Conservation (phyloP, 2,113 vertebrate genomes). For the Pithys albifrons region DNA sequence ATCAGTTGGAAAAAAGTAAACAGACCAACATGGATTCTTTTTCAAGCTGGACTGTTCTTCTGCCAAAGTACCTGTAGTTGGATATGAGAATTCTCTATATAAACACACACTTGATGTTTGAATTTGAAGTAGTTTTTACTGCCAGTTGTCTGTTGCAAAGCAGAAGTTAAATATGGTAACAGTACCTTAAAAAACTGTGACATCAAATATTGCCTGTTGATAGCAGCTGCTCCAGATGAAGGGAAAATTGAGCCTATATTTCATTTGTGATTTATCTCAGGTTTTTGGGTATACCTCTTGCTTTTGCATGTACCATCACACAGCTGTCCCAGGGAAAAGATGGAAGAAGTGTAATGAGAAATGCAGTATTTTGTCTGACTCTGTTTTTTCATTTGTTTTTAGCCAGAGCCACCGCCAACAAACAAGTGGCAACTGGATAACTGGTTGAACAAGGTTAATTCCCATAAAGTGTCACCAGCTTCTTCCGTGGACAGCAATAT, state of each 20-base stretch:
- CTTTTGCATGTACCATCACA: neutral
- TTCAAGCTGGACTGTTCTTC: neutral
- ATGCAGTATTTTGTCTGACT: neutral
- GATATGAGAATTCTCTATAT: rapidly evolving
- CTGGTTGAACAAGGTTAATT: conserved; percentile 95
- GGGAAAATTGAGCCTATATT: neutral
- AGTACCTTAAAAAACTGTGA: neutral
- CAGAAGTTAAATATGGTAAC: neutral
- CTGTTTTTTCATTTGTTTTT: conserved; percentile 20
- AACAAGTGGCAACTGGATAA: conserved; percentile 99
- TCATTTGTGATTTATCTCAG: neutral
- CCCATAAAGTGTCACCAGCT: conserved; percentile 89
- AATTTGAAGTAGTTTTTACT: neutral
- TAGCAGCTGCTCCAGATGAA: neutral
- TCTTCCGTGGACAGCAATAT: conserved; percentile 93
- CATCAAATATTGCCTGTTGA: neutral
- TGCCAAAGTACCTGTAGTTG: neutral
- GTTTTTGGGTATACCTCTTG: neutral
- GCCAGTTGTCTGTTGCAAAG: neutral
- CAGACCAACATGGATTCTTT: rapidly evolving
- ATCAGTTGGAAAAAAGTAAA: rapidly evolving
- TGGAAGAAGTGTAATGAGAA: neutral
- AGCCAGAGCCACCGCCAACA: conserved; percentile 92
- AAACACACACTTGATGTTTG: neutral
- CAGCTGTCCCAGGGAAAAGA: neutral